These are phyloP conservation scores for Paramuricea clavata DNA, from an alignment of 92 coral and sea anemone genomes.

Conservation along the genomic window DNA sequence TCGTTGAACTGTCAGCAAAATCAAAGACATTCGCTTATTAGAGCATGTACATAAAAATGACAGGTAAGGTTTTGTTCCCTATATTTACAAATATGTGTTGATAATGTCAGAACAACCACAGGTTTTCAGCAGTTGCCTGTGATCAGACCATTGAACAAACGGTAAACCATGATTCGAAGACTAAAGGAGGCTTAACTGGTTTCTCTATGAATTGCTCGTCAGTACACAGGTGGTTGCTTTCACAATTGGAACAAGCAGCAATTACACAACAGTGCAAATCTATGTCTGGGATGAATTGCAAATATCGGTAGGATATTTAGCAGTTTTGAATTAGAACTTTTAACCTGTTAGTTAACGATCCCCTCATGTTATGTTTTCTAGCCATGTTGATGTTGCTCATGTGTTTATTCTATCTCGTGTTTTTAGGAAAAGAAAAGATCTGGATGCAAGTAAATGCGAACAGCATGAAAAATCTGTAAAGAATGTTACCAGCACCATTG, in stretches of 20 bases:
- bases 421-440: constrained; percentile 37
- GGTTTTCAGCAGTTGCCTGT: too few species aligned
- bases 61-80: constrained; percentile 10
- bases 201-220: too few species aligned
- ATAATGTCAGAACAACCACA: too few species aligned
- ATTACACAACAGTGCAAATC: constrained; percentile 12
- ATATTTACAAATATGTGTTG: too few species aligned
- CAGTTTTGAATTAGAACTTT: too few species aligned
- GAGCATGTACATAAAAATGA: constrained; percentile 48
- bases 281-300: constrained; percentile 14
- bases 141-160: too few species aligned
- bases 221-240: too few species aligned
- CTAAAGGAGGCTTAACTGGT: too few species aligned
- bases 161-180: too few species aligned
- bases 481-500: not conserved
- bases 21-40: constrained; percentile 17
- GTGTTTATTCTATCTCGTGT: not conserved
- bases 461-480: constrained; percentile 29
- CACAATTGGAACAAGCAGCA: constrained; percentile 59
- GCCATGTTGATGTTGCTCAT: too few species aligned
- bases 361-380: too few species aligned
- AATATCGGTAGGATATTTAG: constrained; percentile 17
- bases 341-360: too few species aligned
- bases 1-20: constrained; percentile 17
- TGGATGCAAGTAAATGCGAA: constrained; percentile 14